Percentiles rank a stretch among this genome's conserved stretches.
These are phyloP conservation scores for Trichomycterus rosablanca DNA, from an alignment of 2,113 vertebrate species.

Conservation along the genomic window DNA sequence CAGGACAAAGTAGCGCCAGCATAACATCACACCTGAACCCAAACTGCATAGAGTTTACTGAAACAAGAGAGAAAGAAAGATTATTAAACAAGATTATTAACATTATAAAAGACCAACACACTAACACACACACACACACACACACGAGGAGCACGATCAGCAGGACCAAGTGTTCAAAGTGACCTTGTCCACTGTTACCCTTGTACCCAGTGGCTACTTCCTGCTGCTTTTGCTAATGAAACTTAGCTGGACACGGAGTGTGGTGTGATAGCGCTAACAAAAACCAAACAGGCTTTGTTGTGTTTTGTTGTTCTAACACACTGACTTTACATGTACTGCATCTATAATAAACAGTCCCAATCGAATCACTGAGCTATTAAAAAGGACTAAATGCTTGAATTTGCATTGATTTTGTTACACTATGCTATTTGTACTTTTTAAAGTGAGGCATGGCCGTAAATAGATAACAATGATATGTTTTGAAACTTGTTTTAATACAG, in stretches of 20 bases:
- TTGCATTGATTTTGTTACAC: too few relatives aligned
- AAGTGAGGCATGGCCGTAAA: too few relatives aligned
- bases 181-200: constrained; percentile 7
- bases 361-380: too few relatives aligned
- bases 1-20: not conserved
- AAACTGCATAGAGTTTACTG: constrained; percentile 48
- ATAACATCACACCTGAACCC: not conserved
- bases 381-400: too few relatives aligned
- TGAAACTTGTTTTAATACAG: too few relatives aligned
- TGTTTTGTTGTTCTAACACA: too few relatives aligned
- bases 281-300: not conserved
- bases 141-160: not conserved
- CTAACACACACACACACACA: not conserved
- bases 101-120: not conserved
- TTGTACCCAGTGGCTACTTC: not conserved
- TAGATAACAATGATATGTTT: too few relatives aligned
- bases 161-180: not conserved
- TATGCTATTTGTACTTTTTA: too few relatives aligned
- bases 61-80: constrained; percentile 19
- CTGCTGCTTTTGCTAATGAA: constrained; percentile 19
- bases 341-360: not conserved
- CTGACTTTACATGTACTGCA: too few relatives aligned
- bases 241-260: not conserved
- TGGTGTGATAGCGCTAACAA: not conserved
- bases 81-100: not conserved